These are phyloP conservation scores for Listrodromus nycthemerus DNA, from an alignment of 2,888 invertebrate genomes.

Conservation along the genomic window DNA sequence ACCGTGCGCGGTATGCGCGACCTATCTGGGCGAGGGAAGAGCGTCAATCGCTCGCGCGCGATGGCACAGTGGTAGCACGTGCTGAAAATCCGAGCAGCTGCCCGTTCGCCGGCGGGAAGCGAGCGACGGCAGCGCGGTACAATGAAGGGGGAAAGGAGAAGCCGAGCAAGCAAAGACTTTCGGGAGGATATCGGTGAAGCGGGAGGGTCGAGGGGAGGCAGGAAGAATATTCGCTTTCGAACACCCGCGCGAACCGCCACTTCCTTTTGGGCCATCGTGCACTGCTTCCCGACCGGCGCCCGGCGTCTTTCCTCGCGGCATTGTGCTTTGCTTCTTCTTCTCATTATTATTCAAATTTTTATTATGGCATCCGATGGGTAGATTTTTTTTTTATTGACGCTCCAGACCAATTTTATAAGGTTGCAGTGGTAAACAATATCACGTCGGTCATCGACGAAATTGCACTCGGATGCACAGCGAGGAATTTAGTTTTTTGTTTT, in stretches of 20 bases:
- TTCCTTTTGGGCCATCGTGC: slow-evolving; percentile 73
- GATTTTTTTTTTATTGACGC: too few relatives aligned
- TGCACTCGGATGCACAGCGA: too few relatives aligned
- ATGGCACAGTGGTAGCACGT: slow-evolving; percentile 80
- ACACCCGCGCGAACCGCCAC: slow-evolving; percentile 61
- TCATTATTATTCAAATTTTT: background rate
- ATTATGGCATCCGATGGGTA: too few relatives aligned
- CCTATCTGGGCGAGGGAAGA: slow-evolving; percentile 19
- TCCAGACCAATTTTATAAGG: too few relatives aligned
- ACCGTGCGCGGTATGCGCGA: slow-evolving; percentile 15
- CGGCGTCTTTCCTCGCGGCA: slow-evolving; percentile 39
- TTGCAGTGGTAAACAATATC: too few relatives aligned
- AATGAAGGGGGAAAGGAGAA: slow-evolving; percentile 35
- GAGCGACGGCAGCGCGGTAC: slow-evolving; percentile 14
- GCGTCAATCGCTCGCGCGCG: slow-evolving; percentile 45
- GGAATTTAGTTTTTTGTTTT: too few relatives aligned
- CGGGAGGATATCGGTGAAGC: slow-evolving; percentile 43
- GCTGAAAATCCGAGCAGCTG: slow-evolving; percentile 82
- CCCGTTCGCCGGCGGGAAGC: slow-evolving; percentile 71
- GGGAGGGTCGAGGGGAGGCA: slow-evolving; percentile 68
- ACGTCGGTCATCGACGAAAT: too few relatives aligned
- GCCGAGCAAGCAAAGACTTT: slow-evolving; percentile 30
- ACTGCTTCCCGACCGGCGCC: slow-evolving; percentile 58
- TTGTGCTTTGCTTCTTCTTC: slow-evolving; percentile 21
- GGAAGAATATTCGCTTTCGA: slow-evolving; percentile 81